Evolutionary conservation across 92 coral and sea anemone genomes (phyloP).

Genomic region (Siderastrea radians): DNA sequence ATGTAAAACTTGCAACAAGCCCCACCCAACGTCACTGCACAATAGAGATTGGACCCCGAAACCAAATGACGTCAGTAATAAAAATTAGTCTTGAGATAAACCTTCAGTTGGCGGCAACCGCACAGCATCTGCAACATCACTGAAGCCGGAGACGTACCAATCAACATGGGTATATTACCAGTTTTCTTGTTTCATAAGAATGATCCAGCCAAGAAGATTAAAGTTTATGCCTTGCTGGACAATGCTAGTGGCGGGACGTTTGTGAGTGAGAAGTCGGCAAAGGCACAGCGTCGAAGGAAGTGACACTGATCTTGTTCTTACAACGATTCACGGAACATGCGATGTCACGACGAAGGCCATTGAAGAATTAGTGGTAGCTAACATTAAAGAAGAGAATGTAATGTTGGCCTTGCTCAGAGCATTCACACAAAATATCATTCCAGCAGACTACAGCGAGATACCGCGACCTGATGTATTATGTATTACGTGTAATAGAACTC

Average conservation of each 20-base stretch:
- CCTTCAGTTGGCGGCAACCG: conserved; percentile 33
- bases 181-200: conserved; percentile 68
- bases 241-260: conserved; percentile 77
- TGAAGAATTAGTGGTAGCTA: conserved; percentile 32
- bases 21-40: conserved; percentile 73
- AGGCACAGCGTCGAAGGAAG: conserved; percentile 53
- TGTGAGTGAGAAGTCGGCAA: conserved; percentile 52
- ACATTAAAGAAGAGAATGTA: conserved; percentile 12
- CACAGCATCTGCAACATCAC: conserved; percentile 62
- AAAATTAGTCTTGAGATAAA: not conserved
- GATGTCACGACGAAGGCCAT: conserved; percentile 41
- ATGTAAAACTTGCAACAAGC: conserved; percentile 72
- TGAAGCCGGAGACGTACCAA: conserved; percentile 69
- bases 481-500: conserved; percentile 51
- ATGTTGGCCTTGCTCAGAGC: conserved; percentile 54
- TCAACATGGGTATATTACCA: conserved; percentile 76
- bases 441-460: conserved; percentile 68
- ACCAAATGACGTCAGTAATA: conserved; percentile 2
- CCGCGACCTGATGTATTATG: conserved; percentile 55
- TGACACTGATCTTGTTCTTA: conserved; percentile 40
- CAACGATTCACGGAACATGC: conserved; percentile 72
- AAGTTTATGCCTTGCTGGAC: conserved; percentile 76
- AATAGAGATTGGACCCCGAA: conserved; percentile 40
- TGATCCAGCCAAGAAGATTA: conserved; percentile 53
- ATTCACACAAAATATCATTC: conserved; percentile 60